A percentile compares a stretch with the other conserved stretches of the same genome.
Evolutionary conservation across 2,797 vertebrate genomes (phyloP).

Genomic region (Leucoraja ocellata): DNA sequence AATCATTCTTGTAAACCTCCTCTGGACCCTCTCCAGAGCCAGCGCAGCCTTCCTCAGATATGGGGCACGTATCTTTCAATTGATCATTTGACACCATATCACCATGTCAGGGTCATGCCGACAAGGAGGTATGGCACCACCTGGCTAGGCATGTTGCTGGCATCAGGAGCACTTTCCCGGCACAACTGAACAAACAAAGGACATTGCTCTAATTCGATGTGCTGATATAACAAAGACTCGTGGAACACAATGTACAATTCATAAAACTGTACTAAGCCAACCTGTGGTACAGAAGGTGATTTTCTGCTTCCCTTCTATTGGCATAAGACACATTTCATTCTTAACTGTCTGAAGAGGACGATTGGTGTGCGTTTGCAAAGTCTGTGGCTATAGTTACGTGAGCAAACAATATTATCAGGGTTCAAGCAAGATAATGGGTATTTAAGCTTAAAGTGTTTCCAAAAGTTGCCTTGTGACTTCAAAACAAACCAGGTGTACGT

Average conservation of each 20-base stretch:
- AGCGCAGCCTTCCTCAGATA: no score
- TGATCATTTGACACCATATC: neutral
- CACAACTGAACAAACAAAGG: constrained; percentile 1
- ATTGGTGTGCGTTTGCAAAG: neutral
- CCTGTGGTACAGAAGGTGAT: constrained; percentile 29
- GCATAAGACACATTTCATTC: constrained; percentile 9
- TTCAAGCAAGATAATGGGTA: neutral
- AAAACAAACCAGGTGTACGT: neutral
- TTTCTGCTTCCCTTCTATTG: neutral
- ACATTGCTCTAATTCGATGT: neutral
- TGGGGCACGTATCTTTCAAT: no score
- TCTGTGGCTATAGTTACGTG: neutral
- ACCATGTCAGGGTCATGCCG: neutral
- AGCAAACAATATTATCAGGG: neutral
- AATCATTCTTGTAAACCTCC: no score
- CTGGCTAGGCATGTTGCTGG: neutral
- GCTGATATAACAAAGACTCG: constrained; percentile 22
- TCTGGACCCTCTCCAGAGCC: no score
- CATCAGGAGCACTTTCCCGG: neutral
- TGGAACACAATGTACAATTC: constrained; percentile 24
- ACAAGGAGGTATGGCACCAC: neutral
- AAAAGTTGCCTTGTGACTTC: neutral
- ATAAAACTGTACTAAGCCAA: neutral
- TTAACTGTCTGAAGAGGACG: neutral
- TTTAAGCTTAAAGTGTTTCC: neutral